A percentile compares a stretch with the other conserved stretches of the same genome.
Evolutionary conservation across 1,140 invertebrate species (phyloP).

Genomic region (Dolichoris vasculosae): DNA sequence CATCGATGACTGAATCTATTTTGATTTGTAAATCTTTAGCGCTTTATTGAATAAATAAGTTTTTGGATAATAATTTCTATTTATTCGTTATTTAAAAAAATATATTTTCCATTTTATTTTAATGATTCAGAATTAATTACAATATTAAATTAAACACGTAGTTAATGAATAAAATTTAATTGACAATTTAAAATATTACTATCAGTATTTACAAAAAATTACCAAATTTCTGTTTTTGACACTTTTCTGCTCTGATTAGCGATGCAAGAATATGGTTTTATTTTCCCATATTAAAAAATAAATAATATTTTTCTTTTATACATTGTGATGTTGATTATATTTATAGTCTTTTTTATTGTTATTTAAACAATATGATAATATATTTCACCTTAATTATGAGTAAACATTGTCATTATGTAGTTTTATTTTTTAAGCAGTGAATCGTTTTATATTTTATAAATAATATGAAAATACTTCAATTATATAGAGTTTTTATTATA

Average conservation of each 20-base stretch:
- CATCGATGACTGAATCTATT: too few relatives aligned
- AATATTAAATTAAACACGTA: neutral
- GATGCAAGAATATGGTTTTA: neutral
- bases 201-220: neutral
- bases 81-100: too few relatives aligned
- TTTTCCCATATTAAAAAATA: conserved; percentile 20
- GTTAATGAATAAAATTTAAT: neutral
- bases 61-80: too few relatives aligned
- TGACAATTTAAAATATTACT: neutral
- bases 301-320: too few relatives aligned
- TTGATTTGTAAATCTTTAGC: too few relatives aligned
- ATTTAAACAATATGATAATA: conserved; percentile 27
- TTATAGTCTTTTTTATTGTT: neutral
- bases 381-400: conserved; percentile 2
- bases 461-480: neutral
- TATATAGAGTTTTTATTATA: neutral
- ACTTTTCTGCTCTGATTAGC: neutral
- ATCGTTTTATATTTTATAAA: neutral
- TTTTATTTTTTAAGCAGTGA: neutral
- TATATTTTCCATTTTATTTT: too few relatives aligned
- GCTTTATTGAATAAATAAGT: too few relatives aligned
- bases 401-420: neutral
- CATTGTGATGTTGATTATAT: conserved; percentile 7
- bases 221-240: conserved; percentile 1
- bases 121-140: too few relatives aligned